Evolutionary conservation across 2,797 vertebrate species (phyloP).

Genomic region (Hemibagrus guttatus): DNA sequence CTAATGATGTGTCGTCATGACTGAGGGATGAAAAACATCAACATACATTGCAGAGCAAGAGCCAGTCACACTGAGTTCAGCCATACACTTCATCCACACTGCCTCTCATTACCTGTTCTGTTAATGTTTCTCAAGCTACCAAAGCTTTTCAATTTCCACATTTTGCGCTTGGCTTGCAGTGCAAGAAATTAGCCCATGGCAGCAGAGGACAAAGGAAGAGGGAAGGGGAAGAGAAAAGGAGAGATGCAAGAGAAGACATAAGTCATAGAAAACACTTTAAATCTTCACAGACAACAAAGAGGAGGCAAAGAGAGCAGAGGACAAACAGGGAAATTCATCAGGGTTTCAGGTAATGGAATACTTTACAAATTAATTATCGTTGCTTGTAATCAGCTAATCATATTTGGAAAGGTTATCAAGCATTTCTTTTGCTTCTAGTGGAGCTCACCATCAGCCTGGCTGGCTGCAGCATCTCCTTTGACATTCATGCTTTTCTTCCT

Average conservation of each 20-base stretch:
- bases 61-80: slow-evolving; percentile 40
- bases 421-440: background rate
- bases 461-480: slow-evolving; percentile 85
- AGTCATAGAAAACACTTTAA: slow-evolving; percentile 31
- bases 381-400: background rate
- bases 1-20: slow-evolving; percentile 44
- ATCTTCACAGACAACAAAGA: slow-evolving; percentile 11
- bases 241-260: slow-evolving; percentile 48
- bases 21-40: slow-evolving; percentile 29
- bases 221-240: slow-evolving; percentile 30
- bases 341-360: background rate
- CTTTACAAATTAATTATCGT: background rate
- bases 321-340: background rate
- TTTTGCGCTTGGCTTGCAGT: slow-evolving; percentile 96
- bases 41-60: slow-evolving; percentile 48
- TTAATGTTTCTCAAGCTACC: slow-evolving; percentile 99
- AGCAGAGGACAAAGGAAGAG: slow-evolving; percentile 55
- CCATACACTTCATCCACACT: slow-evolving; percentile 41
- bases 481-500: slow-evolving; percentile 92
- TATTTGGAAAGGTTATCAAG: background rate
- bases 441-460: slow-evolving; percentile 89
- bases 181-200: slow-evolving; percentile 67
- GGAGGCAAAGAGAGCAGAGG: slow-evolving; percentile 17
- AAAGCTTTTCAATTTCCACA: slow-evolving; percentile 99
- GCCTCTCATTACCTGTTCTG: slow-evolving; percentile 92